These are phyloP conservation scores for Noctua janthe DNA, from an alignment of 2,888 invertebrate genomes.

Conservation along the genomic window DNA sequence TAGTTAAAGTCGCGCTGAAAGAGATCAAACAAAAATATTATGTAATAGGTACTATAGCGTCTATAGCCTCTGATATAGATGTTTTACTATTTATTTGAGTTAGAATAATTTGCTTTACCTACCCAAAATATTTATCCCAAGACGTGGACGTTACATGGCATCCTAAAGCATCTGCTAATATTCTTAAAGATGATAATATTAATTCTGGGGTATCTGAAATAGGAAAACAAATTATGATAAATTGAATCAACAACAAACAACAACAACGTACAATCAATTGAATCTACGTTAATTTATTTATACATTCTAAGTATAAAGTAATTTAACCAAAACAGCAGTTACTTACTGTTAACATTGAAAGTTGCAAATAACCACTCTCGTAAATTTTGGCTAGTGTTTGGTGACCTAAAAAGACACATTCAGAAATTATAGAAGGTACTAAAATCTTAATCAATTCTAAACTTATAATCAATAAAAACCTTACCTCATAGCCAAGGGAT, in stretches of 20 bases:
- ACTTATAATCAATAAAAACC: background rate
- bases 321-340: background rate
- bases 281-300: background rate
- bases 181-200: slow-evolving; percentile 93
- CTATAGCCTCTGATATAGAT: background rate
- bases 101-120: slow-evolving; percentile 21
- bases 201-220: slow-evolving; percentile 92
- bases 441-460: background rate
- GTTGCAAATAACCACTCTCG: slow-evolving; percentile 91
- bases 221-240: background rate
- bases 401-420: slow-evolving; percentile 81
- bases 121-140: slow-evolving; percentile 93
- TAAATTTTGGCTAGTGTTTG: slow-evolving; percentile 92
- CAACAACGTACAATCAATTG: too few species aligned
- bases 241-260: background rate
- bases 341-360: slow-evolving; percentile 90
- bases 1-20: slow-evolving; percentile 83
- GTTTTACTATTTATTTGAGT: background rate
- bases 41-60: background rate
- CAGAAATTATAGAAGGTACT: background rate
- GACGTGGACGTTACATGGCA: slow-evolving; percentile 94
- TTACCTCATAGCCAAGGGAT: slow-evolving; percentile 92
- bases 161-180: slow-evolving; percentile 94
- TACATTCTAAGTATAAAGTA: background rate
- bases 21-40: background rate